Evolutionary conservation across 2,797 vertebrate genomes (phyloP), one percentile per base, ranked within the genome.

Genomic region (Acomys russatus): DNA sequence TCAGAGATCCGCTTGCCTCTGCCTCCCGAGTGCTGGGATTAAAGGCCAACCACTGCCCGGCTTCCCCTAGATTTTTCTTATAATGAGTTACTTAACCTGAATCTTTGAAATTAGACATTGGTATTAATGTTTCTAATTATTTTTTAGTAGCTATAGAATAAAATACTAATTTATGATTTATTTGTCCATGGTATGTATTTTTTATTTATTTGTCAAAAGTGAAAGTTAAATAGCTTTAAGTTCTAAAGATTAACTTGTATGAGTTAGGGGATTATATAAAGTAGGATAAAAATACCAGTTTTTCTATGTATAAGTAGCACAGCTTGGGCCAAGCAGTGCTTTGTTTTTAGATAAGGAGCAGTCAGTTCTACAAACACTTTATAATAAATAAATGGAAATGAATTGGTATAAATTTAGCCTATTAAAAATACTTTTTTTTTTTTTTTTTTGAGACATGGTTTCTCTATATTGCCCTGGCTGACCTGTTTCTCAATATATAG

Each of bases 41-140:
- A 44, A 44, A 44, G 44, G 44, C 44, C 44, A 3, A 44, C 44
- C 44, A 44, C 44, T 44, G 44, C 44, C 44, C 4, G 44, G 44
- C 44, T 44, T 44, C 44, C 14, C 44, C 23, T 76, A 76, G 38
- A 49, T 76, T 88, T 95, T 44, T 94, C 44, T 92, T 83, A 74
- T 38, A 93, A 92, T 9, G 90, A 85, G n/a, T 78, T 95, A 17
- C 14, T 38, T 95, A 93, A 92, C 9, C 33, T 51, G 20, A 88
- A 22, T 93, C 25, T 85, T 95, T 95, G 22, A 96, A 92, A 95
- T 87, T 94, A 79, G 91, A 56, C 66, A 38, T 89, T 83, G 38
- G 11, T 92, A 56, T 94, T 80, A 85, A 76, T 92, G 35, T 56
- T 74, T 86, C 0, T 76, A 87, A 79, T 92, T 94, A 87, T 87